Evolutionary conservation across 2,888 invertebrate species (phyloP).

Genomic region (Candidula unifasciata): DNA sequence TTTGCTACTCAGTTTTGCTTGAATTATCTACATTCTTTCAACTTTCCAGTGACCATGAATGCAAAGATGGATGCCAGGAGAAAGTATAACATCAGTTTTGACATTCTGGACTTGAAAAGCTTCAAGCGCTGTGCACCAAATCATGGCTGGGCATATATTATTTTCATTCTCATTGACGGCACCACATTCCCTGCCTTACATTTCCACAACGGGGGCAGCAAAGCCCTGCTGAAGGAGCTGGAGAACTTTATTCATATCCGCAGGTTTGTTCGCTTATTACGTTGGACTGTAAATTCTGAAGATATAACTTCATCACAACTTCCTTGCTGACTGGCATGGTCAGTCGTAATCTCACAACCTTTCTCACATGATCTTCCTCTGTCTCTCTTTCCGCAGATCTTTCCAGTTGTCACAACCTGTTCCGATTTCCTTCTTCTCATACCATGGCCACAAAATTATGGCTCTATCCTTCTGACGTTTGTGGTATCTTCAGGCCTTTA

Average conservation of each 20-base stretch:
- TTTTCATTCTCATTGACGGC: conserved; percentile 85
- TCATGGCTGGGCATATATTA: conserved; percentile 76
- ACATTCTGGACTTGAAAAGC: conserved; percentile 83
- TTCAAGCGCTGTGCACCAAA: conserved; percentile 79
- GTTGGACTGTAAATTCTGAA: no score
- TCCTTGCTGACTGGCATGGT: no score
- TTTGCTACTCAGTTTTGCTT: neutral
- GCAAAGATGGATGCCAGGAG: conserved; percentile 65
- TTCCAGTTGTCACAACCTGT: no score
- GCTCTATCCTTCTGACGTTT: no score
- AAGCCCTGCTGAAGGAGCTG: conserved; percentile 82
- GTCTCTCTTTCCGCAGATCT: no score
- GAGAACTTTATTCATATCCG: conserved; percentile 81
- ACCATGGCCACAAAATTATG: no score
- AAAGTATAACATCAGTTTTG: conserved; percentile 76
- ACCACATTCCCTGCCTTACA: conserved; percentile 88
- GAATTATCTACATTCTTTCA: neutral
- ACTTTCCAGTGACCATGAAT: conserved; percentile 59
- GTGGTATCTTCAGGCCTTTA: no score
- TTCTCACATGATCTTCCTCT: no score
- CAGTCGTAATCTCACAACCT: no score
- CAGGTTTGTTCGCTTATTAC: conserved; percentile 77
- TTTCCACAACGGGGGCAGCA: conserved; percentile 92
- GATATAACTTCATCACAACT: no score
- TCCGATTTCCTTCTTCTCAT: no score